These are phyloP conservation scores for Drosophila melanogaster DNA, from an alignment of 1,140 invertebrate species.

Conservation along the genomic window Release_6_plus_ISO1_MT NT_037436.4:3369001-3369500, in stretches of 20 bases:
- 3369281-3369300: not conserved
- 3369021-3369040: not conserved
- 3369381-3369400: not conserved
- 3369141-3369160: not conserved
- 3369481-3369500: not conserved
- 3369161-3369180: not conserved
- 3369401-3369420: not conserved
- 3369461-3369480: not conserved
- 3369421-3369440: not conserved
- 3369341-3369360: not conserved
- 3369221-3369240: not conserved
- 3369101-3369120: not conserved
- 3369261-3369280: not conserved
- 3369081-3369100: not conserved
- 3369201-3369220: not conserved
- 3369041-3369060: too few relatives aligned
- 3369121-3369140: not conserved
- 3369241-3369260: not conserved
- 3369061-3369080: not conserved
- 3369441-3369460: not conserved
- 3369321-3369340: not conserved
- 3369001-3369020: not conserved
- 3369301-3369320: not conserved
- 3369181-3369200: conserved; percentile 1
- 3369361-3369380: not conserved